Base-by-base conservation (phyloP, 2,888 invertebrate genomes). In the Keiferia lycopersicella region DNA sequence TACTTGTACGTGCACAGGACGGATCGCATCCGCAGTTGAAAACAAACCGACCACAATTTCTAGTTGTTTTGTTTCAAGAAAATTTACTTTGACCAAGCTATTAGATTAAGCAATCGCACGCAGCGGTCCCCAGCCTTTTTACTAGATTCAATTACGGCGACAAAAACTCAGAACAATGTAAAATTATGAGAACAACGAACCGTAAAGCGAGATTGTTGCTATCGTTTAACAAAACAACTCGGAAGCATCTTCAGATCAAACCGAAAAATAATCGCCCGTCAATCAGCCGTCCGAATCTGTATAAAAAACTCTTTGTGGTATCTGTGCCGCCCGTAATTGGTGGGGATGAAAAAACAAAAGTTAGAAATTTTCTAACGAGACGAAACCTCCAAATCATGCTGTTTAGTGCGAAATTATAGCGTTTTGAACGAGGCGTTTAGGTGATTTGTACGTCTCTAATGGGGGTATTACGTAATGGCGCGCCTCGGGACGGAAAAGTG, bases 321-420 rank as follows among this genome's bases (percentile, higher is more conserved):
- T 76, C 78, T 74, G 77, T 74, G 79, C 85, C 83, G 82, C 73
- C 77, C 67, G 78, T 88, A 89, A 90, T 89, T 87, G 84, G 78
- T 80, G 76, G 70, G 71, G 75, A 68, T 72, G 81, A 88, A 89
- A 88, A 88, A 91, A 90, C 87, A 90, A 89, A 88, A 87, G 86
- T 87, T 34, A 82, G 82, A 86, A 86, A 87, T 88, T 86, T 64
- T 88, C 84, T 90, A 88, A 91, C 88, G 81, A 90, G 87, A 86
- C 73, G 82, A 86, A 87, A 87, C 81, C 81, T 79, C 80, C 81
- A 84, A 89, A 90, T 91, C 89, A 88, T 87, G 81, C 84, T 82
- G 84, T 89, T 91, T 88, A 90, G 89, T 88, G 91, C 88, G 67
- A 90, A 91, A 91, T 91, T 91, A 90, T 87, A 86, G 87, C 85